phyloP scores from a whole-genome alignment of 2,888 invertebrate species.

The Listrodromus nycthemerus region DNA sequence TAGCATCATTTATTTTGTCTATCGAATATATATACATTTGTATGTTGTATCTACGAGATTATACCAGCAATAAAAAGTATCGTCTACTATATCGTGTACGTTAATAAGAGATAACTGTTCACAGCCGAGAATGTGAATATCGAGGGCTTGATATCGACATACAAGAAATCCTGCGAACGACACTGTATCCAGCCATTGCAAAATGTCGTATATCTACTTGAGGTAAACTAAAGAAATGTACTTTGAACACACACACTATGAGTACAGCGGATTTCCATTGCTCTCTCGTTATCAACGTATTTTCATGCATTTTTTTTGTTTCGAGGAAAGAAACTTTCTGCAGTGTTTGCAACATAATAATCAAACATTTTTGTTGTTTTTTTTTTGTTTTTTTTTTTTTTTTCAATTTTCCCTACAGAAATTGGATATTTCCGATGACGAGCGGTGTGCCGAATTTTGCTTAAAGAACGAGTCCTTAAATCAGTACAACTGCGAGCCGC shows the following conservation, averaged over 20 bases:
- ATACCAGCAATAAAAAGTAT: conserved; percentile 26
- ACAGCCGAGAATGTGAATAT: conserved; percentile 88
- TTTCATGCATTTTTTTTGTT: background rate
- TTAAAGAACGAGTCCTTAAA: conserved; percentile 88
- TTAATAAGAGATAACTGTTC: conserved; percentile 80
- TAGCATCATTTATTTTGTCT: conserved; percentile 47
- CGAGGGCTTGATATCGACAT: conserved; percentile 90
- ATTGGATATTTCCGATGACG: conserved; percentile 82
- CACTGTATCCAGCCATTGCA: conserved; percentile 90
- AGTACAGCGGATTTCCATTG: conserved; percentile 20
- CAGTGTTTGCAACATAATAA: background rate
- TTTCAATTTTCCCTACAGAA: conserved; percentile 75
- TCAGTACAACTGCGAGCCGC: conserved; percentile 90
- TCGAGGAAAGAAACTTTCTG: background rate
- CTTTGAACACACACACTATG: conserved; percentile 25
- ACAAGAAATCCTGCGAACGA: conserved; percentile 90
- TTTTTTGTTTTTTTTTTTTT: background rate
- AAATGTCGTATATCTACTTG: conserved; percentile 90
- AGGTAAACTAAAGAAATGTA: conserved; percentile 85
- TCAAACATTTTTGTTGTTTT: too few relatives aligned
- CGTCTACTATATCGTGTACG: conserved; percentile 37
- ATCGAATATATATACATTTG: conserved; percentile 6
- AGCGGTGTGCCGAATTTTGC: conserved; percentile 87
- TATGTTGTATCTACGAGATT: conserved; percentile 45
- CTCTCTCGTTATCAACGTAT: conserved; percentile 19